Conservation (phyloP, 2,888 invertebrate genomes). For the Choristoneura rosaceana region DNA sequence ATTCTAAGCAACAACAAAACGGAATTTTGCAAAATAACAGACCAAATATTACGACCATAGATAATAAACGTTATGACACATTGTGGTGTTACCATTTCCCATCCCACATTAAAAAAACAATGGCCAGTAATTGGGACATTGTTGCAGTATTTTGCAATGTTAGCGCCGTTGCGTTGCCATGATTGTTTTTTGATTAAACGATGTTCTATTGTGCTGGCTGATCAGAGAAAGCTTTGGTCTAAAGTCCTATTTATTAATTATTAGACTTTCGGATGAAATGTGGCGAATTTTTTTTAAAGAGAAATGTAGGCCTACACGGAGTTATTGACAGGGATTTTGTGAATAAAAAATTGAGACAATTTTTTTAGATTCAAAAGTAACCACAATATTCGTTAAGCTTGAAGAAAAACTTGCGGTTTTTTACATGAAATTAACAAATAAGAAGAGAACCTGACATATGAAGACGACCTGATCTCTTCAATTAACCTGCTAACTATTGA, state of each 20-base stretch:
- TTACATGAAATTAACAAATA: no score
- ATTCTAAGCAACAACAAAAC: not conserved
- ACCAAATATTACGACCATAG: constrained; percentile 18
- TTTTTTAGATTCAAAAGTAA: no score
- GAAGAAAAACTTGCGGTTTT: no score
- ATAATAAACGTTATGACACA: constrained; percentile 23
- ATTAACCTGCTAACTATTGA: no score
- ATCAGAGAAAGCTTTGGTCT: constrained; percentile 9
- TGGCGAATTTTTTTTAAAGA: no score
- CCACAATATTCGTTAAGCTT: no score
- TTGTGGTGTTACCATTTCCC: constrained; percentile 29
- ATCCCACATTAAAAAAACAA: constrained; percentile 42
- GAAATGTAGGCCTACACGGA: no score
- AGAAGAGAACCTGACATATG: no score
- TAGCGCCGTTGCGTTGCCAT: constrained; percentile 19
- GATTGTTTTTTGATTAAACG: constrained; percentile 27
- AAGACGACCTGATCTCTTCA: no score
- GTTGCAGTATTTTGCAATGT: constrained; percentile 20
- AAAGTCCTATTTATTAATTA: not conserved
- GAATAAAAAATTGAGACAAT: no score
- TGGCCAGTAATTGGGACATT: constrained; percentile 34
- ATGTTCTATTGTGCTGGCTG: constrained; percentile 21
- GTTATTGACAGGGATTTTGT: no score
- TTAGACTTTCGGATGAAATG: not conserved
- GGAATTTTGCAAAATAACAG: not conserved